Evolutionary conservation across 2,888 invertebrate species (phyloP), one percentile per base, ranked within the genome.

Genomic region (Agrotis segetum): DNA sequence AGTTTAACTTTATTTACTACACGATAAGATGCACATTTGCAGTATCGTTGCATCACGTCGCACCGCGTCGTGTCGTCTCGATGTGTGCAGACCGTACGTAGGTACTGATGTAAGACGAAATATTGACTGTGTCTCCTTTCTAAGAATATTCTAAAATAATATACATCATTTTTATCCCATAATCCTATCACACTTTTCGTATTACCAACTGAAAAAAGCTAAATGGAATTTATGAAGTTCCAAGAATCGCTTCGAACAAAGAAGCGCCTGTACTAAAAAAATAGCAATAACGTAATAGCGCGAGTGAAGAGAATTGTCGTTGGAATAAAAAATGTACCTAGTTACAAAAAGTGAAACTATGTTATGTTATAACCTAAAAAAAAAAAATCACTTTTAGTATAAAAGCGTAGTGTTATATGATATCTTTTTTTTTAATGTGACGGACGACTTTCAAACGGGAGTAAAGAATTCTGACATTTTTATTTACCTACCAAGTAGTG

Each of bases 231-330:
- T 47, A 50, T 55, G 24, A 44, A 66, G 24, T 63, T 47, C 46
- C 24, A 21, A 47, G 19, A 63, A 62, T 3, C 24, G 16, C 24
- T 4, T 19, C 17, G 1, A 47, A 47, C 9, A 58, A 3, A 49
- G 29, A 58, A 59, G 49, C 17, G 61, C 64, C 71, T 79, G 29
- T 24, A 0, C 0, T 50, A 3, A 75, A 53, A 67, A 61, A 75
- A 61, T 58, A 58, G 65, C 69, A 74, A 79, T 74, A 62, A 55
- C 63, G 60, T 61, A 73, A 67, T 40, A 73, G 40, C 49, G 13
- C 56, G 19, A 40, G 1, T 44, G 52, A 50, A 58, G n/a, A 71
- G 56, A 62, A 55, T 44, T 67, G 16, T 47, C 24, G 59, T 53
- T 67, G 73, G 59, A 59, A 67, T 66, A 49, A 64, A 34, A 64